Percentiles rank a stretch among this genome's conserved stretches.
These are phyloP conservation scores for Myzus persicae DNA, from an alignment of 1,140 invertebrate genomes.

Conservation along the genomic window DNA sequence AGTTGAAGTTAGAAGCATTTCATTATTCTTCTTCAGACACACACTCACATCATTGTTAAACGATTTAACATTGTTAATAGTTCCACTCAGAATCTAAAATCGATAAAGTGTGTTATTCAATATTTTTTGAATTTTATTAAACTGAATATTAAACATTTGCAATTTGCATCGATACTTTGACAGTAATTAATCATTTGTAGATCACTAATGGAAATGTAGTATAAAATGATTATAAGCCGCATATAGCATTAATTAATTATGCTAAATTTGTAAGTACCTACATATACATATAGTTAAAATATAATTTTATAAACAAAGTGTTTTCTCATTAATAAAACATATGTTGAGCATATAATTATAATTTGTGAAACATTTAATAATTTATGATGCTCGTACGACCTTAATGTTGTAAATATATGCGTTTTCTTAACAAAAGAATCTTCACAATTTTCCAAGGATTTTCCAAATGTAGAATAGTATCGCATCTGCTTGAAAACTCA, in stretches of 20 bases:
- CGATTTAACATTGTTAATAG: neutral
- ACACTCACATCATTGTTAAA: no score
- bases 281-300: neutral
- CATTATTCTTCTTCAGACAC: neutral
- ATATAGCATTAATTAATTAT: neutral
- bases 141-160: neutral
- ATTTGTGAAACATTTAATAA: slow-evolving; percentile 17
- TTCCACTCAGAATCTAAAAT: neutral
- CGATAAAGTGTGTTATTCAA: neutral
- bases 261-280: neutral
- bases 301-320: neutral
- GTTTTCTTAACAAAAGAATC: neutral
- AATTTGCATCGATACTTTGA: neutral
- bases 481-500: neutral
- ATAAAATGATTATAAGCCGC: neutral
- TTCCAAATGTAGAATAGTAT: neutral
- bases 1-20: neutral
- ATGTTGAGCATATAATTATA: neutral
- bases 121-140: neutral
- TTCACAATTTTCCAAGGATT: neutral
- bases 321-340: slow-evolving; percentile 27
- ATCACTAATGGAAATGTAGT: neutral
- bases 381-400: neutral
- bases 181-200: neutral
- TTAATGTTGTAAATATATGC: neutral